phyloP scores from a whole-genome alignment of 1,140 invertebrate species.

The Lasioglossum baleicum region DNA sequence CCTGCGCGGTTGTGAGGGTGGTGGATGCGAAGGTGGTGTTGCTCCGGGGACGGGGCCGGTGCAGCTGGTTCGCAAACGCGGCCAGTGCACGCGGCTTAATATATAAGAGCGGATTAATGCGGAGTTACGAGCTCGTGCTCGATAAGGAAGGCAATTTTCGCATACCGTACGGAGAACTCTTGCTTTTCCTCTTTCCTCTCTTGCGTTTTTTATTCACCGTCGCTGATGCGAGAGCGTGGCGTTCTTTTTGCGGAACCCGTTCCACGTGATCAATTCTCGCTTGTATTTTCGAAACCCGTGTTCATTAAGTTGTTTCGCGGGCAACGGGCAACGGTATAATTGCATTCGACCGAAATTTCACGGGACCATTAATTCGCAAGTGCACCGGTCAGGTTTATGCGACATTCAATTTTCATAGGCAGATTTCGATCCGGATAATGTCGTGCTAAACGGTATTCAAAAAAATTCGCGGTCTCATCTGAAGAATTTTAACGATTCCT shows the following conservation, averaged over 20 bases:
- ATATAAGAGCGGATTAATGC: slow-evolving; percentile 76
- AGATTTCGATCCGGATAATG: no score
- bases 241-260: background rate
- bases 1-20: slow-evolving; percentile 33
- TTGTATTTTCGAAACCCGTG: no score
- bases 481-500: no score
- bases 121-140: slow-evolving; percentile 69
- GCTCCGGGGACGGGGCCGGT: slow-evolving; percentile 27
- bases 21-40: slow-evolving; percentile 21
- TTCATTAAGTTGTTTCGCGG: no score
- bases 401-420: no score
- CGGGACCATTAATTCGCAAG: no score
- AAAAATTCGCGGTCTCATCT: no score
- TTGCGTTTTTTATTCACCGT: background rate
- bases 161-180: slow-evolving; percentile 18
- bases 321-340: no score
- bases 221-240: background rate
- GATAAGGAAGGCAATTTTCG: slow-evolving; percentile 77
- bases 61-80: slow-evolving; percentile 53
- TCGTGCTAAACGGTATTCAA: no score
- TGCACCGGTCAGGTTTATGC: no score
- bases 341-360: no score
- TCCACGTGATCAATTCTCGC: no score
- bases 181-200: background rate
- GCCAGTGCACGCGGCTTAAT: slow-evolving; percentile 63